A percentile compares a stretch with the other conserved stretches of the same genome.
These are phyloP conservation scores for Struthio camelus DNA, from an alignment of 2,113 vertebrate species.

Conservation along the genomic window DNA sequence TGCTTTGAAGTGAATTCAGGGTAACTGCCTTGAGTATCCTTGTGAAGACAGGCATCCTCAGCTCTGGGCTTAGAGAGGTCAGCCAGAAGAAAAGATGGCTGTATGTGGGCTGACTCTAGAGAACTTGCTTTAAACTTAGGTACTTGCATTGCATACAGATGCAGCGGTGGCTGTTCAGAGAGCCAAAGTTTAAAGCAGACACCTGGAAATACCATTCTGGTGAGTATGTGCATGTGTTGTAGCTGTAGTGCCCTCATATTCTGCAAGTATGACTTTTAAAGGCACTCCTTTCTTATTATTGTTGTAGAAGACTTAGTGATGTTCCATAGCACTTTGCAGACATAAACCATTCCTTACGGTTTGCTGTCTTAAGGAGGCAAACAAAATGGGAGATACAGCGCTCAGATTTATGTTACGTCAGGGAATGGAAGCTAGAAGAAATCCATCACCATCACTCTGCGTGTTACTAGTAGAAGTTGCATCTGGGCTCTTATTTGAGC, in stretches of 20 bases:
- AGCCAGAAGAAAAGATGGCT: background rate
- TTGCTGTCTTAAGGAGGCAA: background rate
- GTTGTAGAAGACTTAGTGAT: background rate
- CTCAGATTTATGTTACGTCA: background rate
- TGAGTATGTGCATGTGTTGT: accelerated
- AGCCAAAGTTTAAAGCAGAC: background rate
- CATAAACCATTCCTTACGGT: background rate
- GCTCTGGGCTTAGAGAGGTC: background rate
- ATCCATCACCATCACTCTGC: background rate
- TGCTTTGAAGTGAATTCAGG: conserved; percentile 40
- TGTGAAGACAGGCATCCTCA: accelerated
- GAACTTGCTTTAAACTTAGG: background rate
- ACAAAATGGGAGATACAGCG: background rate
- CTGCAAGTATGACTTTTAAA: background rate
- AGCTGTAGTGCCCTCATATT: background rate
- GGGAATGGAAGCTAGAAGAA: background rate
- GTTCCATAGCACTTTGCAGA: background rate
- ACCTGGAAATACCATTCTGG: background rate
- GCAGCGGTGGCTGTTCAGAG: background rate
- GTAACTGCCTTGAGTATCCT: background rate
- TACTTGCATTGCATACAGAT: background rate
- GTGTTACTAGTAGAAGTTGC: background rate
- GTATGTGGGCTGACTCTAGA: background rate
- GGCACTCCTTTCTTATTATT: background rate
- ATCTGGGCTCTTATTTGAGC: background rate